Evolutionary conservation across 2,888 invertebrate species (phyloP).

Genomic region (Mythimna albipuncta): DNA sequence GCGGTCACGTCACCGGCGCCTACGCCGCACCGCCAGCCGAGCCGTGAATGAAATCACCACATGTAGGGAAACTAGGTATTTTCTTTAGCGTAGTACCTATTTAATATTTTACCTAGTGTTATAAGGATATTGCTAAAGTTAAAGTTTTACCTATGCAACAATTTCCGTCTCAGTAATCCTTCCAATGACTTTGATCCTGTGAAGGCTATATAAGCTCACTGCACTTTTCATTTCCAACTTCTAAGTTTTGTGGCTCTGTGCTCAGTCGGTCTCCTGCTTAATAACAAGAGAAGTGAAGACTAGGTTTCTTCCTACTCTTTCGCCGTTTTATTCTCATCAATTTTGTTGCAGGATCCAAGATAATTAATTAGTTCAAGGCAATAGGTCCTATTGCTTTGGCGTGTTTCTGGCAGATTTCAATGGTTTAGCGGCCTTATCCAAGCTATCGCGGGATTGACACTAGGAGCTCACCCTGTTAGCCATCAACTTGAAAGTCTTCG

Average conservation of each 20-base stretch:
- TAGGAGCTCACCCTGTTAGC: neutral
- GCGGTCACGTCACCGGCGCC: slow-evolving; percentile 73
- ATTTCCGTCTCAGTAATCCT: too few species aligned
- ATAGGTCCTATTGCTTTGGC: neutral
- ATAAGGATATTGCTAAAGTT: too few species aligned
- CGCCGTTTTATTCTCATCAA: neutral
- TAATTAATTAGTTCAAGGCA: too few species aligned
- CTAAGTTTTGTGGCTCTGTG: neutral
- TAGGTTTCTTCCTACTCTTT: neutral
- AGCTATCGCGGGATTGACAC: neutral
- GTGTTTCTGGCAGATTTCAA: neutral
- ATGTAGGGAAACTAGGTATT: slow-evolving; percentile 40
- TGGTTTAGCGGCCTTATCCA: neutral
- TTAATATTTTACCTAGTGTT: neutral
- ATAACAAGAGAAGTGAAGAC: neutral
- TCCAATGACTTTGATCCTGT: neutral
- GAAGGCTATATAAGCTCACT: neutral
- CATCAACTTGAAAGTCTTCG: neutral
- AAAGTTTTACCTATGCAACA: neutral
- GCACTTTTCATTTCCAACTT: neutral
- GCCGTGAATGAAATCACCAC: slow-evolving; percentile 65
- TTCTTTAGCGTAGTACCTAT: neutral
- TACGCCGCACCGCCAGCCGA: slow-evolving; percentile 58
- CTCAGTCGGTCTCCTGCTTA: neutral
- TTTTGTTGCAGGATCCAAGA: too few species aligned